A percentile compares a stretch with the other conserved stretches of the same genome.
Evolutionary conservation across 1,140 invertebrate genomes (phyloP).

Genomic region (Trachymyrmex septentrionalis): DNA sequence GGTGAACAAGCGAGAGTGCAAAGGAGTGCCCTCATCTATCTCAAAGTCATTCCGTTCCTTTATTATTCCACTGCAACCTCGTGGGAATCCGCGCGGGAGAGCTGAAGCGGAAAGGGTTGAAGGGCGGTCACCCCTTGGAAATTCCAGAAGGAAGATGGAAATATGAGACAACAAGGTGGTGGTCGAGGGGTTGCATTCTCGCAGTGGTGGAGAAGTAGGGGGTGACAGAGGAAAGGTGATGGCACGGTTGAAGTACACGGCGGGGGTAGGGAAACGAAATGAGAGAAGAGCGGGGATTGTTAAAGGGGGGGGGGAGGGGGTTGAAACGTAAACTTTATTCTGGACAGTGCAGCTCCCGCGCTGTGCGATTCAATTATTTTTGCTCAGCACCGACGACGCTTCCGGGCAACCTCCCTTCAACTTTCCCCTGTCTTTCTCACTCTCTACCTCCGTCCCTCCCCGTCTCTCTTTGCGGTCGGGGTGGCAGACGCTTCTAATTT

Average conservation of each 20-base stretch:
- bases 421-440: slow-evolving; percentile 60
- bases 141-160: slow-evolving; percentile 61
- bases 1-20: not conserved
- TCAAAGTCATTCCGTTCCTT: slow-evolving; percentile 46
- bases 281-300: not conserved
- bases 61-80: slow-evolving; percentile 43
- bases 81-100: slow-evolving; percentile 13
- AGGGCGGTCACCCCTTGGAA: slow-evolving; percentile 55
- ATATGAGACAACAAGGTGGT: slow-evolving; percentile 57
- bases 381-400: slow-evolving; percentile 75
- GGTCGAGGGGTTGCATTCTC: slow-evolving; percentile 25
- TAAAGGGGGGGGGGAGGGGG: slow-evolving; percentile 24
- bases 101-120: not conserved
- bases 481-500: slow-evolving; percentile 80
- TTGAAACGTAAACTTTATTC: slow-evolving; percentile 83
- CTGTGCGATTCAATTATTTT: slow-evolving; percentile 85
- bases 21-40: slow-evolving; percentile 33
- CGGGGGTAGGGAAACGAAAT: not conserved
- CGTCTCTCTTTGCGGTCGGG: slow-evolving; percentile 60
- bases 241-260: slow-evolving; percentile 24
- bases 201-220: not conserved
- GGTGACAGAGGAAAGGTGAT: slow-evolving; percentile 5
- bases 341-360: slow-evolving; percentile 80
- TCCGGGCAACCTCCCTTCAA: slow-evolving; percentile 61
- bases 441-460: slow-evolving; percentile 48